A percentile compares a stretch with the other conserved stretches of the same genome.
Conservation (phyloP, 2,797 vertebrate species). For the Amphiprion clarkii region DNA sequence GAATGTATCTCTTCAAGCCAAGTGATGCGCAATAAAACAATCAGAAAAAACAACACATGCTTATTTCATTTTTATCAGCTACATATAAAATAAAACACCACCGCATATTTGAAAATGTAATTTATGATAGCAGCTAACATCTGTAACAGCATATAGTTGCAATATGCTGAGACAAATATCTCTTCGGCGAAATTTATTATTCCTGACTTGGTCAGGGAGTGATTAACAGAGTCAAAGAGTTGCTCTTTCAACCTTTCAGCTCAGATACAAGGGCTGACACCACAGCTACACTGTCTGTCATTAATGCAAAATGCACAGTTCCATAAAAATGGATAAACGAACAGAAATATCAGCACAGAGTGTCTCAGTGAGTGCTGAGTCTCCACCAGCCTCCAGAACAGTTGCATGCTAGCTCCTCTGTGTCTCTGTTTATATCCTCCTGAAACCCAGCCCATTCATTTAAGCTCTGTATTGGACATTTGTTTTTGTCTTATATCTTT, state of each 20-base stretch:
- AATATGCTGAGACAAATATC: background rate
- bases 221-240: background rate
- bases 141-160: background rate
- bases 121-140: background rate
- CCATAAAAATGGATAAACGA: background rate
- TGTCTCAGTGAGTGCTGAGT: background rate
- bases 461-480: no score
- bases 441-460: no score
- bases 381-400: background rate
- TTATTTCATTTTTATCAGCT: background rate
- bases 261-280: background rate
- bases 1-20: conserved; percentile 80
- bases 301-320: background rate
- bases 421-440: background rate
- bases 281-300: background rate
- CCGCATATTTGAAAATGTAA: background rate
- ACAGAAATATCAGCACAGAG: no score
- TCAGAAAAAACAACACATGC: conserved; percentile 64
- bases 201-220: background rate
- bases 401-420: background rate
- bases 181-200: background rate
- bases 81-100: background rate
- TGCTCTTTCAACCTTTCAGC: background rate
- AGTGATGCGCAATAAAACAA: conserved; percentile 82
- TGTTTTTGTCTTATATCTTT: no score